These are phyloP conservation scores for Lacerta agilis DNA, from an alignment of 2,797 vertebrate genomes.

Conservation along the genomic window DNA sequence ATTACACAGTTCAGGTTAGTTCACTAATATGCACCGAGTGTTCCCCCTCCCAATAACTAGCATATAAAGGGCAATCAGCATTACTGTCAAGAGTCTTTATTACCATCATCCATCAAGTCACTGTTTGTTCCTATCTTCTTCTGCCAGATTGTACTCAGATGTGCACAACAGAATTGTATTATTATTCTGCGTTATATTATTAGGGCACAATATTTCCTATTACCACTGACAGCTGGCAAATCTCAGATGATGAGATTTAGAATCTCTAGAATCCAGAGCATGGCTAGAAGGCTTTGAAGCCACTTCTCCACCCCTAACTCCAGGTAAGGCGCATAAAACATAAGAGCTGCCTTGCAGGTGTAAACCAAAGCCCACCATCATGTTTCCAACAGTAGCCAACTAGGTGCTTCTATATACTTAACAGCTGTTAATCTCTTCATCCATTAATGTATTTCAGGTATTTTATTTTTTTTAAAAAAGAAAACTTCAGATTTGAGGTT, in stretches of 20 bases:
- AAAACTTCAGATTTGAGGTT: not conserved
- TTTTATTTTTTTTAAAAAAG: not conserved
- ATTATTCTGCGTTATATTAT: not conserved
- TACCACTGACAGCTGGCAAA: not conserved
- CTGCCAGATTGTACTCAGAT: not conserved
- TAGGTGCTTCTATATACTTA: not conserved
- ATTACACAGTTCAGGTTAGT: not conserved
- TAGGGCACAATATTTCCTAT: not conserved
- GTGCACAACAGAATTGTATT: not conserved
- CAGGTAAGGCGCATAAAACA: not conserved
- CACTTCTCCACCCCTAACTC: no score
- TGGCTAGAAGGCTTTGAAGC: not conserved
- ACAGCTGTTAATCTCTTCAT: not conserved
- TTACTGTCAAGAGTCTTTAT: conserved; percentile 53
- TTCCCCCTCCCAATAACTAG: not conserved
- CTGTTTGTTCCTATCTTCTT: not conserved
- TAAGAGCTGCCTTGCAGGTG: not conserved
- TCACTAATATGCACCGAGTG: not conserved
- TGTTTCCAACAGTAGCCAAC: not conserved
- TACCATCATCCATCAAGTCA: conserved; percentile 60
- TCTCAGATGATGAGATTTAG: not conserved
- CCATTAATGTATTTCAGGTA: not conserved
- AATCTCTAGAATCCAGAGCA: not conserved
- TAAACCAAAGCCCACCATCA: not conserved
- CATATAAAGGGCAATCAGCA: not conserved